Evolutionary conservation across 2,797 vertebrate species (phyloP), one percentile per base, ranked within the genome.

Genomic region (Coracias cyanogaster): DNA sequence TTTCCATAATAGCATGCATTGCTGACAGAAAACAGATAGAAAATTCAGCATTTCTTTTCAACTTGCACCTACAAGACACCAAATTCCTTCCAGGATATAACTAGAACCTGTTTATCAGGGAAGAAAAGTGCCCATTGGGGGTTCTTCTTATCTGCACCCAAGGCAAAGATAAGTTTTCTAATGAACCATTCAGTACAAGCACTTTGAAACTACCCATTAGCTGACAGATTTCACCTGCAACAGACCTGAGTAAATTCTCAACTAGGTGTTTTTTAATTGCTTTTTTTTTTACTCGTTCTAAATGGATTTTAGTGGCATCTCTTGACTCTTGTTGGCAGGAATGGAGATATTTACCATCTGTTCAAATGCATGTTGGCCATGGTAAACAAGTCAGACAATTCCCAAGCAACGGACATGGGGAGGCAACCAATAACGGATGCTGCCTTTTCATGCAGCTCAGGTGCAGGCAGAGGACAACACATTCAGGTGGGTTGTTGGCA

Each of bases 311-410:
- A 97, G 94, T 97, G 96, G 76, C 94, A 94, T 82, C 88, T 97
- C 81, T 95, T 97, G 94, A 96, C 57, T 97, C 95, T 89, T 93
- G 52, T 96, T 98, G 97, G 96, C 97, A 97, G 95, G 87, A 94
- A 66, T 74, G n/a, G 82, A 76, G 88, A 61, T 95, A 89, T 95
- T 96, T 91, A 55, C 97, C 96, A 97, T 97, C 97, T 98, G 96
- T 94, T 97, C 93, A 93, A 89, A 93, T 88, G 76, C 88, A 86
- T 65, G 21, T 60, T 96, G 94, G 80, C 90, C 87, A 33, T 64
- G 86, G 86, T 91, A 97, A 97, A 89, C 58, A 95, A 57, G 70
- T 89, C 57, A 57, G 61, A 28, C 35, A 81, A 96, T 95, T 96
- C 86, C 92, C 94, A 82, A 88, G 89, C 61, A 86, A 79, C 15